These are phyloP conservation scores for Haliaeetus leucogaster DNA, from an alignment of 2,113 vertebrate species.

Conservation along the genomic window DNA sequence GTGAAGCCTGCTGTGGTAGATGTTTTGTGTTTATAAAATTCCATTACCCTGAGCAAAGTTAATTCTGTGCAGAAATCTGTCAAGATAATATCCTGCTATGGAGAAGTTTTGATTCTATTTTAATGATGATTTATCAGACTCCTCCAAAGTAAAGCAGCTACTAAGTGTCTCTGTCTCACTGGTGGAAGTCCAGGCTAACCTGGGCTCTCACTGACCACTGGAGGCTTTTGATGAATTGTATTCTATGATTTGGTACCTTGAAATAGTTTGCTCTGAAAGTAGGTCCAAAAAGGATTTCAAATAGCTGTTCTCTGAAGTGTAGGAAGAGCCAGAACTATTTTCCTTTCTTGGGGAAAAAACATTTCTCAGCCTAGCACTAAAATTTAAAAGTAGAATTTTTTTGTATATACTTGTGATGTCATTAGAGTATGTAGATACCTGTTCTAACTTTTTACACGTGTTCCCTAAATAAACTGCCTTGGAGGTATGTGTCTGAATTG, in stretches of 20 bases:
- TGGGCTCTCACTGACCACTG: neutral
- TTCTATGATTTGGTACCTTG: neutral
- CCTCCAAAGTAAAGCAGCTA: neutral
- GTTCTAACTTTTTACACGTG: rapidly evolving
- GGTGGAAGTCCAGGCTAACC: neutral
- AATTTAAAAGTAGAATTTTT: neutral
- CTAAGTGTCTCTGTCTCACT: neutral
- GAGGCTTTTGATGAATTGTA: neutral
- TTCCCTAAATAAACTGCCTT: neutral
- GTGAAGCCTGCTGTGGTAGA: neutral
- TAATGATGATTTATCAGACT: neutral
- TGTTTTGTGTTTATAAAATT: neutral
- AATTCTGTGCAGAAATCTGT: neutral
- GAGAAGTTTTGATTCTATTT: neutral
- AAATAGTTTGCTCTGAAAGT: neutral
- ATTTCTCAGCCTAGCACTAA: neutral
- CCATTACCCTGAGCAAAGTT: neutral
- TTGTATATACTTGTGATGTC: neutral
- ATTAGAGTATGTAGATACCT: neutral
- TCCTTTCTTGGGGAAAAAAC: neutral
- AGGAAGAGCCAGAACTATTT: neutral
- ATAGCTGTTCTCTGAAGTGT: neutral
- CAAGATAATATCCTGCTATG: neutral
- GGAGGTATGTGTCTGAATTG: rapidly evolving
- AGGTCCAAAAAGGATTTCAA: neutral